Conservation (phyloP, 2,888 invertebrate species). For the Spodoptera littoralis region DNA sequence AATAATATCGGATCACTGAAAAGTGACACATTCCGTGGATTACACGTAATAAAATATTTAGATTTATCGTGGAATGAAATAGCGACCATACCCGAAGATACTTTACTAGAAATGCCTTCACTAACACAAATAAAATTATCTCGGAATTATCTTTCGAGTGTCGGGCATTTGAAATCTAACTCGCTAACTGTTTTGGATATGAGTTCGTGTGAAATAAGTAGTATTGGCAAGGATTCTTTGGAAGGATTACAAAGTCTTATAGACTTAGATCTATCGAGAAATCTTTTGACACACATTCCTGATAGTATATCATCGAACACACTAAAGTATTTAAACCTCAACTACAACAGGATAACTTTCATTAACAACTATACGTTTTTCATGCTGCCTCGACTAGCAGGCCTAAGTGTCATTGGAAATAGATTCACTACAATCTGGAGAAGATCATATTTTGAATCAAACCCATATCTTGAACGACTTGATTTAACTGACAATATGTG, state of each 20-base stretch:
- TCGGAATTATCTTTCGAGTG: constrained; percentile 89
- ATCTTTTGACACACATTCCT: constrained; percentile 90
- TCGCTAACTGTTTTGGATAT: constrained; percentile 89
- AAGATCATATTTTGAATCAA: constrained; percentile 89
- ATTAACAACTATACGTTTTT: constrained; percentile 90
- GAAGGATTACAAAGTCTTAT: constrained; percentile 89
- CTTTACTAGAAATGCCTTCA: constrained; percentile 89
- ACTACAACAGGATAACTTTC: constrained; percentile 89
- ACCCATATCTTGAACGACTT: constrained; percentile 88
- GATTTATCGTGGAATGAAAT: constrained; percentile 93
- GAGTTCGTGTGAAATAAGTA: constrained; percentile 91
- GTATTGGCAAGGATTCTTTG: constrained; percentile 88
- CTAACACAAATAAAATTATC: constrained; percentile 90
- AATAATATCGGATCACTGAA: constrained; percentile 91
- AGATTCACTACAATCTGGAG: constrained; percentile 90
- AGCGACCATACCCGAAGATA: constrained; percentile 87
- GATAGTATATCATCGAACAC: constrained; percentile 89
- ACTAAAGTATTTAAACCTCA: constrained; percentile 89
- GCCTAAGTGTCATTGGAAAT: constrained; percentile 91
- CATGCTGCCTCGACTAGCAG: constrained; percentile 89
- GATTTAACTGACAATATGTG: constrained; percentile 92
- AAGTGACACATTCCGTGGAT: constrained; percentile 89
- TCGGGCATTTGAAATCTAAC: constrained; percentile 88
- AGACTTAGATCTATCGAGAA: constrained; percentile 90
- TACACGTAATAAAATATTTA: constrained; percentile 88